These are phyloP conservation scores for Xenopus petersii DNA, from an alignment of 2,797 vertebrate species.

Conservation along the genomic window DNA sequence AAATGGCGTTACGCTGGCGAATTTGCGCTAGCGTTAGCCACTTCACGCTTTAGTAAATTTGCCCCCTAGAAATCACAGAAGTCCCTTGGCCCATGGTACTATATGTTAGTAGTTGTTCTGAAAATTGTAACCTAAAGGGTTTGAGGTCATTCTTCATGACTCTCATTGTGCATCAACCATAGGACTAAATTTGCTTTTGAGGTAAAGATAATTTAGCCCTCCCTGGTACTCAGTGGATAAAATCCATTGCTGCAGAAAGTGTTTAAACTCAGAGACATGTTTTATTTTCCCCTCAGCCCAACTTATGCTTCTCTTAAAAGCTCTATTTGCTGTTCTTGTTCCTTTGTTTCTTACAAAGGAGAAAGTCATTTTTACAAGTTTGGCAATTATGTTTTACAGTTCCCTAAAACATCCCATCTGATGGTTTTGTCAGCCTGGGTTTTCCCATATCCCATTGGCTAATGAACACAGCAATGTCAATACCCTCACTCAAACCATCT, in stretches of 20 bases:
- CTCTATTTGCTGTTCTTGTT: conserved; percentile 10
- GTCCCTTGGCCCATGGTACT: too few relatives aligned
- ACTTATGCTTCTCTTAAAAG: background rate
- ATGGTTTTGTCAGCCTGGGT: conserved; percentile 33
- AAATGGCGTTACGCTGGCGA: too few relatives aligned
- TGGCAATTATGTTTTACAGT: conserved; percentile 45
- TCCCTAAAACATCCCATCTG: conserved; percentile 34
- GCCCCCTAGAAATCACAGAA: too few relatives aligned
- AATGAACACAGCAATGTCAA: conserved; percentile 42
- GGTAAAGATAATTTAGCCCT: too few relatives aligned
- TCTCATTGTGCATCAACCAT: too few relatives aligned
- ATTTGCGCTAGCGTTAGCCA: too few relatives aligned
- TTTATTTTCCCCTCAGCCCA: background rate
- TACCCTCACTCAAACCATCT: conserved; percentile 41
- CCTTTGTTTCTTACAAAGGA: conserved; percentile 10
- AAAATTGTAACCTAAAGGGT: too few relatives aligned
- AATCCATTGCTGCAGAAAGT: background rate
- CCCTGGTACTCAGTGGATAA: background rate
- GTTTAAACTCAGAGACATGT: background rate
- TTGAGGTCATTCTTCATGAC: too few relatives aligned
- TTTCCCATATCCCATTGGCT: conserved; percentile 37
- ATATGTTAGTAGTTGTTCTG: too few relatives aligned
- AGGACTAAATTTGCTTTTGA: too few relatives aligned
- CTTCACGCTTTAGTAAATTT: too few relatives aligned
- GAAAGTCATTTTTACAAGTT: conserved; percentile 31